Percentiles rank a stretch among this genome's conserved stretches.
Evolutionary conservation across 2,113 vertebrate genomes (phyloP).

Genomic region (Scophthalmus maximus): DNA sequence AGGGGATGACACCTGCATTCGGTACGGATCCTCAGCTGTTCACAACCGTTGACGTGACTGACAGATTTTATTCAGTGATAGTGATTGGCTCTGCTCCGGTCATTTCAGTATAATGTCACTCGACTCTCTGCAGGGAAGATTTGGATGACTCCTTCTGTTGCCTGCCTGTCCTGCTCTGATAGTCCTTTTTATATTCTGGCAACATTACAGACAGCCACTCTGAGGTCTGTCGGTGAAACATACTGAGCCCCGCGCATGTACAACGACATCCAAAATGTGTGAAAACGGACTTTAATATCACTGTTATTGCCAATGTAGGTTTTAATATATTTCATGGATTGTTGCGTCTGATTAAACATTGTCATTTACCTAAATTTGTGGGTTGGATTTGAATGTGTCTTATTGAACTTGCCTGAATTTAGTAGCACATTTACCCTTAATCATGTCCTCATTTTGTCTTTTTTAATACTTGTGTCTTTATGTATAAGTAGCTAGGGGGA

Average conservation of each 20-base stretch:
- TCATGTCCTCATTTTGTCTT: slow-evolving; percentile 21
- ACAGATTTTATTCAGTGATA: slow-evolving; percentile 13
- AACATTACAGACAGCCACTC: not conserved
- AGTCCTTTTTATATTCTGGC: not conserved
- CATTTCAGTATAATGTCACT: slow-evolving; percentile 40
- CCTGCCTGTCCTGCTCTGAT: slow-evolving; percentile 20
- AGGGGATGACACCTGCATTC: not conserved
- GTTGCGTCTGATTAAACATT: slow-evolving; percentile 1
- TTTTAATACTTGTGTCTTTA: not conserved
- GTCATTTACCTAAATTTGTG: slow-evolving; percentile 10
- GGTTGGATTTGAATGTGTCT: slow-evolving; percentile 10
- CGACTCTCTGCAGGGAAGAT: slow-evolving; percentile 32
- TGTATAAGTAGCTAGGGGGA: not conserved
- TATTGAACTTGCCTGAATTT: not conserved
- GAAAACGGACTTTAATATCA: too few species aligned
- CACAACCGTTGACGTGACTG: slow-evolving; percentile 3
- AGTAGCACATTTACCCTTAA: slow-evolving; percentile 8
- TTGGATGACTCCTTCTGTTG: slow-evolving; percentile 29
- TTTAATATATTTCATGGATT: not conserved
- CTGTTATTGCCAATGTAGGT: too few species aligned
- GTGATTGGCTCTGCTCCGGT: slow-evolving; percentile 15
- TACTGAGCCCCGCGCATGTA: too few species aligned
- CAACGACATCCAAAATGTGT: too few species aligned
- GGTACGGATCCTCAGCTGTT: not conserved
- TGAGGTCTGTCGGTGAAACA: too few species aligned